A percentile compares a stretch with the other conserved stretches of the same genome.
Evolutionary conservation across 2,888 invertebrate species (phyloP).

Genomic region (Andrena flavipes): DNA sequence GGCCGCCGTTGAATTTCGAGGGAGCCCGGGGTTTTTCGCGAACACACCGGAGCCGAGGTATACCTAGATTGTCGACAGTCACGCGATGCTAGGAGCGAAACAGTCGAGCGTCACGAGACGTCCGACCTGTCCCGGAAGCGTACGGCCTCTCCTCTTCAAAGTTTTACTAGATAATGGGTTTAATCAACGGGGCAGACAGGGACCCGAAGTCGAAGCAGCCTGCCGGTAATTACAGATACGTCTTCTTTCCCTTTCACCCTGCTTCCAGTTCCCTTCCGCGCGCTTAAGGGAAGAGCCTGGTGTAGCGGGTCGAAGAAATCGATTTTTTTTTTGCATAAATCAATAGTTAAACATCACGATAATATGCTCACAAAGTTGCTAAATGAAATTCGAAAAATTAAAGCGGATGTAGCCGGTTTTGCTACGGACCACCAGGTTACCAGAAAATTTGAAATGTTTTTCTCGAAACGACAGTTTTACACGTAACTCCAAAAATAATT

Average conservation of each 20-base stretch:
- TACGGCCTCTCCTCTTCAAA: conserved; percentile 40
- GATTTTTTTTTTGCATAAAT: no score
- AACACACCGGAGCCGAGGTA: neutral
- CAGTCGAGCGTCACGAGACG: conserved; percentile 59
- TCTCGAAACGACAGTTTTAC: no score
- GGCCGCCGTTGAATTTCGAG: conserved; percentile 37
- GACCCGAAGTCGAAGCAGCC: neutral
- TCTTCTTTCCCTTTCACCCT: neutral
- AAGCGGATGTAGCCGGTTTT: no score
- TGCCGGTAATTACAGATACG: conserved; percentile 11
- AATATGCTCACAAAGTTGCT: no score
- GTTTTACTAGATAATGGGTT: conserved; percentile 55
- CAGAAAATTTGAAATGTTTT: no score
- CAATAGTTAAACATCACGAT: no score
- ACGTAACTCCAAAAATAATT: no score
- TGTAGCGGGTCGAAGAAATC: no score
- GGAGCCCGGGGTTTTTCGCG: conserved; percentile 31
- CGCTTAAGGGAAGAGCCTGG: no score
- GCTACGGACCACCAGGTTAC: no score
- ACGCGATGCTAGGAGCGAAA: conserved; percentile 60
- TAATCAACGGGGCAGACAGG: conserved; percentile 46
- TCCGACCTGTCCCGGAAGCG: conserved; percentile 47
- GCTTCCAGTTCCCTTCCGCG: neutral
- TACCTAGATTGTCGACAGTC: conserved; percentile 46
- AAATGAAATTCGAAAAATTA: no score